A percentile compares a stretch with the other conserved stretches of the same genome.
These are phyloP conservation scores for Stramonita haemastoma DNA, from an alignment of 2,888 invertebrate genomes.

Conservation along the genomic window DNA sequence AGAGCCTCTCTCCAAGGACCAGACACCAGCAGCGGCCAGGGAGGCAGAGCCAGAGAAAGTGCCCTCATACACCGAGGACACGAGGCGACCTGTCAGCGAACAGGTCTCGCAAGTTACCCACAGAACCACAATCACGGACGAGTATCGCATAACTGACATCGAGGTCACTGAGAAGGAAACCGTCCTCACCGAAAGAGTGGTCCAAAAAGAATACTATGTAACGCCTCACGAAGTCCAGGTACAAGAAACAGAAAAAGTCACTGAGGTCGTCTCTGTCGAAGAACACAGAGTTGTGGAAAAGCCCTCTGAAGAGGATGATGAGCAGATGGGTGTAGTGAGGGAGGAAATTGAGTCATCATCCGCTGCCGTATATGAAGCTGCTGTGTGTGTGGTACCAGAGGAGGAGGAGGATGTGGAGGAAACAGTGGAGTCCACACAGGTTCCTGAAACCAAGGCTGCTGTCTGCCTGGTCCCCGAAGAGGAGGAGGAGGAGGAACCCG, in stretches of 20 bases:
- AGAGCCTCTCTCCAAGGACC: conserved; percentile 12
- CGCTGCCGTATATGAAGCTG: neutral
- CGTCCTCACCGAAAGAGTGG: conserved; percentile 30
- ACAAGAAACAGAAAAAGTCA: neutral
- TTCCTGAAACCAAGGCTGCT: neutral
- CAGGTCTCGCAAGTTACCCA: conserved; percentile 12
- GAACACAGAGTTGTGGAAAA: neutral
- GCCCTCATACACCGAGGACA: neutral
- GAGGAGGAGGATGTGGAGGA: conserved; percentile 40
- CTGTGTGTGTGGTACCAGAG: neutral
- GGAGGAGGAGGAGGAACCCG: conserved; percentile 23
- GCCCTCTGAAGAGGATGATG: neutral
- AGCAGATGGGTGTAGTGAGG: conserved; percentile 6
- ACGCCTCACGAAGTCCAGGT: neutral
- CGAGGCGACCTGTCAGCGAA: conserved; percentile 19
- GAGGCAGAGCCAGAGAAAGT: neutral
- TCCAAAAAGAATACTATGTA: conserved; percentile 24
- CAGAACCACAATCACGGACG: conserved; percentile 1
- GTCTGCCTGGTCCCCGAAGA: conserved; percentile 21
- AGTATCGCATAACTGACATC: conserved; percentile 31
- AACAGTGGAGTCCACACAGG: neutral
- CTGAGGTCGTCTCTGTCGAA: neutral
- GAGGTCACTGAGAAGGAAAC: conserved; percentile 39
- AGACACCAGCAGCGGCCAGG: neutral
- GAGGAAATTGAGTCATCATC: conserved; percentile 8